Conservation (phyloP, 2,888 invertebrate genomes). For the Dicycla oo region DNA sequence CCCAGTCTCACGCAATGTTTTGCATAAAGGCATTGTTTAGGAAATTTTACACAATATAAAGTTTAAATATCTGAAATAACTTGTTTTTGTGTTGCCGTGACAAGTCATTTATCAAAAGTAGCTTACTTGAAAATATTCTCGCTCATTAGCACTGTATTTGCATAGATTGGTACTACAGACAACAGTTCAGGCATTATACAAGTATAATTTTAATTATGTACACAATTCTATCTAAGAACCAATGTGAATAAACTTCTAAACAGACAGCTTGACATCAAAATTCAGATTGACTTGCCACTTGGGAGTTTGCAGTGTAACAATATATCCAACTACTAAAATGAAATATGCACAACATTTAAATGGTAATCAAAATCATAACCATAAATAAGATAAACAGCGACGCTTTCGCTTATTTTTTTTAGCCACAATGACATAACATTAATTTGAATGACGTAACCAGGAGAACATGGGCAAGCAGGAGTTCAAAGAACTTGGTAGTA, state of each 20-base stretch:
- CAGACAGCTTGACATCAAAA: slow-evolving; percentile 12
- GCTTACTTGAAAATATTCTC: slow-evolving; percentile 45
- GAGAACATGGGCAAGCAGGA: slow-evolving; percentile 40
- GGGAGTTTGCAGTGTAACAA: slow-evolving; percentile 22
- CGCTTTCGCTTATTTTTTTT: slow-evolving; percentile 20
- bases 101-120: slow-evolving; percentile 48
- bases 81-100: slow-evolving; percentile 44
- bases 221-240: slow-evolving; percentile 12
- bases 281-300: slow-evolving; percentile 3
- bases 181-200: slow-evolving; percentile 31
- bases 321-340: slow-evolving; percentile 4
- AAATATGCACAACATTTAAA: slow-evolving; percentile 22
- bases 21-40: slow-evolving; percentile 79
- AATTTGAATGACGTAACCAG: slow-evolving; percentile 50
- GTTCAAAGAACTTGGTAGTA: slow-evolving; percentile 67
- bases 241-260: slow-evolving; percentile 27
- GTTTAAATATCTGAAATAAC: slow-evolving; percentile 53
- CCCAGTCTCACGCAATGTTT: slow-evolving; percentile 80
- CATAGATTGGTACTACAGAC: slow-evolving; percentile 54
- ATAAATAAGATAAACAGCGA: slow-evolving; percentile 22
- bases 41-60: slow-evolving; percentile 65
- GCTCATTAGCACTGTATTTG: slow-evolving; percentile 54
- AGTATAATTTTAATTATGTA: slow-evolving; percentile 31
- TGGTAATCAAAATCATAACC: slow-evolving; percentile 13
- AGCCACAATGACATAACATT: slow-evolving; percentile 20